Conservation (phyloP, 2,888 invertebrate species). For the Cotesia congregata region DNA sequence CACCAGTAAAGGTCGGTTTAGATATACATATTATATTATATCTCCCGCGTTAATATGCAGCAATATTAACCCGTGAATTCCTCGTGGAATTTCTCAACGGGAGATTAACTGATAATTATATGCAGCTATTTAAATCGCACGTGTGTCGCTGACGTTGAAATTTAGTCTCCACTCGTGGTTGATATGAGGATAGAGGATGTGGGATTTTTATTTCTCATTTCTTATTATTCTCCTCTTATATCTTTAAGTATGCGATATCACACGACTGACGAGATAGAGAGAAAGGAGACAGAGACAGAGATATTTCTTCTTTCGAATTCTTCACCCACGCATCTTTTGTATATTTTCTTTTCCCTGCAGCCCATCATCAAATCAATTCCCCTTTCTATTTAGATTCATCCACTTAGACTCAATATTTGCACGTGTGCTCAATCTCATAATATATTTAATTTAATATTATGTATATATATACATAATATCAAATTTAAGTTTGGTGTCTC, state of each 20-base stretch:
- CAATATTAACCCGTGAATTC: constrained; percentile 6
- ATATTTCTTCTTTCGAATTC: not conserved
- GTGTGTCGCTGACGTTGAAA: constrained; percentile 16
- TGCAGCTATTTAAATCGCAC: constrained; percentile 23
- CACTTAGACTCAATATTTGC: not conserved
- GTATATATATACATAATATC: not conserved
- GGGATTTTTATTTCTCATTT: not conserved
- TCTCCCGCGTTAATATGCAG: not conserved
- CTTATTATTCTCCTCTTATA: not conserved
- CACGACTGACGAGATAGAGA: too few species aligned
- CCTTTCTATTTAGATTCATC: not conserved
- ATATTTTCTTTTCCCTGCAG: not conserved
- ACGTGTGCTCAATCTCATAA: not conserved
- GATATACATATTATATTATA: not conserved
- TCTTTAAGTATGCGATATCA: not conserved
- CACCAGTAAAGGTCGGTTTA: too few species aligned
- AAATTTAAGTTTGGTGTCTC: constrained; percentile 41
- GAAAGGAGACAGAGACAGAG: not conserved
- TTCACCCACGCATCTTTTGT: not conserved
- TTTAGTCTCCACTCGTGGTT: constrained; percentile 15
- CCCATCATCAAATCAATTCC: not conserved
- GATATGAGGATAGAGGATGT: not conserved
- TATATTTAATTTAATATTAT: not conserved
- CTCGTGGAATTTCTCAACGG: constrained; percentile 16
- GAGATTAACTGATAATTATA: constrained; percentile 22